These are phyloP conservation scores for Petrocephalus schoutedeni DNA, from an alignment of 2,797 vertebrate genomes.

Conservation along the genomic window DNA sequence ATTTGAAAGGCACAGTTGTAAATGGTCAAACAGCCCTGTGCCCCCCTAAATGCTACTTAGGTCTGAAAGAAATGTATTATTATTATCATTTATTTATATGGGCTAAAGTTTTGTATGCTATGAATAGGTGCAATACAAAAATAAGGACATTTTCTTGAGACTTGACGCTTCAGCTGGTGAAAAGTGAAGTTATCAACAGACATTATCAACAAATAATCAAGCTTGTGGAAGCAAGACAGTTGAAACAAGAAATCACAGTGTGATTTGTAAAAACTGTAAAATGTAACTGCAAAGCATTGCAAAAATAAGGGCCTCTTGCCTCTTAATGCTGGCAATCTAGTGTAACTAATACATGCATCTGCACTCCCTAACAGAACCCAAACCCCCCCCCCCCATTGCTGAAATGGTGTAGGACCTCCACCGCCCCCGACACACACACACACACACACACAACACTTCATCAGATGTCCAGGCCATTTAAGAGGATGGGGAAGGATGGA, in stretches of 20 bases:
- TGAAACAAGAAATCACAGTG: neutral
- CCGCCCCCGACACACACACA: neutral
- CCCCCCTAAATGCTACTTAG: neutral
- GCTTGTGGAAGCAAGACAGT: neutral
- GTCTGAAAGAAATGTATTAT: neutral
- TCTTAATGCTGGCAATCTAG: neutral
- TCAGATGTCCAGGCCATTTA: neutral
- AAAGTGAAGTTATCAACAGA: neutral
- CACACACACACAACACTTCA: neutral
- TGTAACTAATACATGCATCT: neutral
- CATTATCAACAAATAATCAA: neutral
- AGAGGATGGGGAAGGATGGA: neutral
- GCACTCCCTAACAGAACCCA: neutral
- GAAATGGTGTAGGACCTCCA: neutral
- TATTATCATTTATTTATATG: neutral
- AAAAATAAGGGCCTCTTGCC: neutral
- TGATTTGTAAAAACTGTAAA: neutral
- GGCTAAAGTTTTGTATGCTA: neutral
- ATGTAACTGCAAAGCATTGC: neutral
- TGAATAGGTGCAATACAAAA: neutral
- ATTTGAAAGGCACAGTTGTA: too few relatives aligned
- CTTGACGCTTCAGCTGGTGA: neutral
- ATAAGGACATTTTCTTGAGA: neutral
- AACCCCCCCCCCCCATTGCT: neutral
- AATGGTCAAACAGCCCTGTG: neutral